Conservation (phyloP, 2,113 vertebrate genomes). For the Myotis yumanensis region DNA sequence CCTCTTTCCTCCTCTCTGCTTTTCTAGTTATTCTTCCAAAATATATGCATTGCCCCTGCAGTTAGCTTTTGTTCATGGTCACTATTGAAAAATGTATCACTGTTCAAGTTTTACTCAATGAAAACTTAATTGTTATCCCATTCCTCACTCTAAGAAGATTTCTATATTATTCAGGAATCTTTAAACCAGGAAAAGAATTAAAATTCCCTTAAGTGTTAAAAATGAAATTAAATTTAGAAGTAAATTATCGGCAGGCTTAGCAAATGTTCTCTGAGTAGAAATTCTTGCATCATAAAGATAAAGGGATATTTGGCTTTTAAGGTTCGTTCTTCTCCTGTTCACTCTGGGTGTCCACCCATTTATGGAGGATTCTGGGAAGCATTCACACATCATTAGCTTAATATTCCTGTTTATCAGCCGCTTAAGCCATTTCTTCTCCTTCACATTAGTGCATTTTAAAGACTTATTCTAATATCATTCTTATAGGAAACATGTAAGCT, state of each 20-base stretch:
- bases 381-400: neutral
- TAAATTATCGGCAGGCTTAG: neutral
- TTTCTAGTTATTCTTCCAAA: neutral
- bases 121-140: conserved; percentile 19
- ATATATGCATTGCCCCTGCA: neutral
- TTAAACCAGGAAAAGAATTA: conserved; percentile 5
- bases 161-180: conserved; percentile 19
- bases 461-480: neutral
- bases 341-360: neutral
- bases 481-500: neutral
- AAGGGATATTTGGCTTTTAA: neutral
- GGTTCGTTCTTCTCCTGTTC: neutral
- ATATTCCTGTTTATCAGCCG: neutral
- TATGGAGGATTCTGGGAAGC: neutral
- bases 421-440: neutral
- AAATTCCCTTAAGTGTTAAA: neutral
- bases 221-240: conserved; percentile 59
- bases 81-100: conserved; percentile 13
- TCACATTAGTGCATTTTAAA: neutral
- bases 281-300: neutral
- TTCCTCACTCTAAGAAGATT: neutral
- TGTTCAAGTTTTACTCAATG: conserved; percentile 9
- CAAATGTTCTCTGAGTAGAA: neutral
- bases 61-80: neutral
- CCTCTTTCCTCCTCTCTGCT: neutral